Percentiles rank a stretch among this genome's conserved stretches.
Evolutionary conservation across 2,888 invertebrate species (phyloP).

Genomic region (Lordiphosa fenestrarum): DNA sequence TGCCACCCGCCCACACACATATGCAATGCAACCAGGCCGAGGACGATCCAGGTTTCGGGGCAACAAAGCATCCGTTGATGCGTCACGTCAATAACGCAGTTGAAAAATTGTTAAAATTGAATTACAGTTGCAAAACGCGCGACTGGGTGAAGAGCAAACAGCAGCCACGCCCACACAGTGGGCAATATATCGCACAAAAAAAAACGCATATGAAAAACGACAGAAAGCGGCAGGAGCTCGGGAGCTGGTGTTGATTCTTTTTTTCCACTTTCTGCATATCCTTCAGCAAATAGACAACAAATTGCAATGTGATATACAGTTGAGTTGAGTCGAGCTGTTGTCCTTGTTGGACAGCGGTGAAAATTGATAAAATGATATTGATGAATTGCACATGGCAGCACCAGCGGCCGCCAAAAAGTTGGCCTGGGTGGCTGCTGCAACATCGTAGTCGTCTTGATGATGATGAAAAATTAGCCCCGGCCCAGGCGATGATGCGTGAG

Average conservation of each 20-base stretch:
- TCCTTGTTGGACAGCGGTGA: slow-evolving; percentile 68
- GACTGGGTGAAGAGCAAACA: slow-evolving; percentile 54
- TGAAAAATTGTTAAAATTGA: slow-evolving; percentile 79
- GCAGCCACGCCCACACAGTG: slow-evolving; percentile 32
- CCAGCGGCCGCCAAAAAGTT: slow-evolving; percentile 21
- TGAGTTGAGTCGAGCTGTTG: slow-evolving; percentile 50
- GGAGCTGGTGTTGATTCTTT: slow-evolving; percentile 12
- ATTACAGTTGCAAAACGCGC: slow-evolving; percentile 74
- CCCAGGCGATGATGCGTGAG: slow-evolving; percentile 50
- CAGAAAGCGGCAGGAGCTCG: slow-evolving; percentile 17
- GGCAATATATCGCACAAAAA: slow-evolving; percentile 1
- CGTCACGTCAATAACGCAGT: slow-evolving; percentile 79
- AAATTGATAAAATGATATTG: slow-evolving; percentile 79
- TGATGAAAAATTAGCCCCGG: slow-evolving; percentile 70
- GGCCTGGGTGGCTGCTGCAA: slow-evolving; percentile 30
- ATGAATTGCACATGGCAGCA: slow-evolving; percentile 74
- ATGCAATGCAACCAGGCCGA: background rate
- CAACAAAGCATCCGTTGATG: slow-evolving; percentile 74
- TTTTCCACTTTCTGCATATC: slow-evolving; percentile 62
- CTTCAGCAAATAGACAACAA: slow-evolving; percentile 74
- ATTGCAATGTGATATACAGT: slow-evolving; percentile 72
- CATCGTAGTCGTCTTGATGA: slow-evolving; percentile 58
- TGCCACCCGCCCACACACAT: slow-evolving; percentile 7
- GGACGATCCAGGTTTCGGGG: slow-evolving; percentile 18
- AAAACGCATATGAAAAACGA: slow-evolving; percentile 62